Evolutionary conservation across 2,888 invertebrate species (phyloP), one percentile per base, ranked within the genome.

Genomic region (Drosophila siamana): DNA sequence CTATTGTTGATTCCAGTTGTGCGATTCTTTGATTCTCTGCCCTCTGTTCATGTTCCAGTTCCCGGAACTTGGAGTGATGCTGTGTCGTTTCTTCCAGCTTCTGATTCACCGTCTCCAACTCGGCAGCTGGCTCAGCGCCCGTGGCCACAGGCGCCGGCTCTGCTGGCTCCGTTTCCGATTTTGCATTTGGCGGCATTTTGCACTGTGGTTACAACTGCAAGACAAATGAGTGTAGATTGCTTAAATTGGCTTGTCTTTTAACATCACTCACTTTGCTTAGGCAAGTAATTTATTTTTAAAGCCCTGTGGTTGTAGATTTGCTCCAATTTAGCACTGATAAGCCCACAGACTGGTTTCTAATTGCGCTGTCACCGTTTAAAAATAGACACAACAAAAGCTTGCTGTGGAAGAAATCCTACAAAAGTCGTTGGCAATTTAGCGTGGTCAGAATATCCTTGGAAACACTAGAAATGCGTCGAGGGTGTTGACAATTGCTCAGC

Each of bases 171-270:
- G 81, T 66, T 84, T 87, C 89, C 72, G 81, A 63, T 66, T 79
- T 85, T 54, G 85, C 79, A 72, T 90, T 91, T 91, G 91, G 91
- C 83, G 91, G 88, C 91, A 91, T 91, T 73, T 88, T 90, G 86
- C 76, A 78, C 87, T 82, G 69, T 79, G 82, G 43, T 65, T 68
- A 41, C 56, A 61, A 15, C 78, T 86, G 46, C 0, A 81, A 8
- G 54, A 77, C 70, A 1, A 30, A 8, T 6, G 13, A 33, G 4
- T 19, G 19, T 19, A 19, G 2, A 19, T 3, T 19, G 19, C 19
- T 19, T 19, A 19, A 19, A 19, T 19, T 19, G 19, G 19, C 19
- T 1, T 19, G 19, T 19, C 19, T 19, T 19, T 2, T 26, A 0
- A 6, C 26, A 26, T 7, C 26, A 26, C 19, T 19, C 19, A 2